These are phyloP conservation scores for Elysia crispata DNA, from an alignment of 2,888 invertebrate species.

Conservation along the genomic window DNA sequence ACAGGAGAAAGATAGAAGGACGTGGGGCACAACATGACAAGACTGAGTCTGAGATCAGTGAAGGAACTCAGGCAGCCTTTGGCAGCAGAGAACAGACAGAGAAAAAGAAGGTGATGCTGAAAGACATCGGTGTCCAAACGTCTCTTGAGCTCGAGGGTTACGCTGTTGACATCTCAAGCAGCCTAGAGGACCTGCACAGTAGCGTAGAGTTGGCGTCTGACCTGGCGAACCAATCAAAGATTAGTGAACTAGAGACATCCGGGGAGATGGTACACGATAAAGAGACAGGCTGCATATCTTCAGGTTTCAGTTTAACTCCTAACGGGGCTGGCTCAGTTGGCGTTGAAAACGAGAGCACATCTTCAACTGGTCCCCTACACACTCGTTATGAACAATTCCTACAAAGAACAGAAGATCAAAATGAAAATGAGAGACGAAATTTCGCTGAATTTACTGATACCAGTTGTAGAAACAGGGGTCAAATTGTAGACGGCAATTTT, in stretches of 20 bases:
- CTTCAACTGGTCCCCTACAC: no score
- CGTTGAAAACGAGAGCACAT: no score
- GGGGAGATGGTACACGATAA: no score
- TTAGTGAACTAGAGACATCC: background rate
- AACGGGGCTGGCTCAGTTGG: no score
- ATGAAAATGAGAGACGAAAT: no score
- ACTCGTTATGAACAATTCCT: no score
- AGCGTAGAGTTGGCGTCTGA: background rate
- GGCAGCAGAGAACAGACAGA: background rate
- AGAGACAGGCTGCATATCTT: no score
- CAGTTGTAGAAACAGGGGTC: no score
- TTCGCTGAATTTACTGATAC: no score
- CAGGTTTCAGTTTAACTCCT: no score
- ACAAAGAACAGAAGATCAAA: no score
- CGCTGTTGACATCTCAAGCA: slow-evolving; percentile 3
- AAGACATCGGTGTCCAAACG: slow-evolving; percentile 31
- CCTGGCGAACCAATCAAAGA: background rate
- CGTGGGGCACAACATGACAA: background rate
- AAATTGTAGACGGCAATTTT: no score
- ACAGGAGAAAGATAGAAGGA: background rate
- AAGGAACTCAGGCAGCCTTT: background rate
- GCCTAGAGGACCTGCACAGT: background rate
- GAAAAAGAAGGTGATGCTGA: background rate
- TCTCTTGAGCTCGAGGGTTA: slow-evolving; percentile 22
- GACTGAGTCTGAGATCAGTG: background rate